Conservation (phyloP, 2,113 vertebrate species). For the Nesoenas mayeri region DNA sequence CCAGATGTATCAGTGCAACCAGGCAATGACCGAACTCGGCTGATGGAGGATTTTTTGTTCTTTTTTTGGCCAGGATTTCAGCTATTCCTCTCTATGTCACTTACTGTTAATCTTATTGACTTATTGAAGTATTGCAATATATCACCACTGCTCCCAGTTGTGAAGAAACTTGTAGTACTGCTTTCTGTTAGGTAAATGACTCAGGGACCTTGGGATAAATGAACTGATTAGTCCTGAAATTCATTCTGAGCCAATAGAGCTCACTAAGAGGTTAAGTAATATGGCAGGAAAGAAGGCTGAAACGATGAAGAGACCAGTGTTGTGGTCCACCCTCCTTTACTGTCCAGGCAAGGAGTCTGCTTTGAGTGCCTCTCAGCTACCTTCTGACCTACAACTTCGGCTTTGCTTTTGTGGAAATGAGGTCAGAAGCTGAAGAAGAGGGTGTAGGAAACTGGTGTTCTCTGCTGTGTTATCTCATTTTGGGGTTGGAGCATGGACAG, state of each 20-base stretch:
- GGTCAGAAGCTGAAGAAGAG: background rate
- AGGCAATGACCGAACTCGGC: background rate
- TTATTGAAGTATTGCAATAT: background rate
- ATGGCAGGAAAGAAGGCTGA: background rate
- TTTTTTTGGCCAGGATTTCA: background rate
- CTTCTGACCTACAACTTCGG: background rate
- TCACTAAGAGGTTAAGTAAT: background rate
- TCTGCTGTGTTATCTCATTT: background rate
- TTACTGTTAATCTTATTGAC: background rate
- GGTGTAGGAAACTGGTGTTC: background rate
- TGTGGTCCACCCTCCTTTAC: background rate
- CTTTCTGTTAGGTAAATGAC: background rate
- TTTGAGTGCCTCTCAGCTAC: background rate
- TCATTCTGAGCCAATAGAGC: rapidly evolving
- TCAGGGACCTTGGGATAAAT: background rate
- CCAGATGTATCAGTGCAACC: background rate
- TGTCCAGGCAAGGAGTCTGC: background rate
- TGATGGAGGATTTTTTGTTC: background rate
- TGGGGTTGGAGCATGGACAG: background rate
- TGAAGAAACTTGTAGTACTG: background rate
- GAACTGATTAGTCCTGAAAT: background rate
- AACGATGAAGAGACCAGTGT: background rate
- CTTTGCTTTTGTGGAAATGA: background rate
- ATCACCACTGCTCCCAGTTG: background rate
- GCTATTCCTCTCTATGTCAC: background rate